These are phyloP conservation scores for Protonemura montana DNA, from an alignment of 2,888 invertebrate species.

Conservation along the genomic window DNA sequence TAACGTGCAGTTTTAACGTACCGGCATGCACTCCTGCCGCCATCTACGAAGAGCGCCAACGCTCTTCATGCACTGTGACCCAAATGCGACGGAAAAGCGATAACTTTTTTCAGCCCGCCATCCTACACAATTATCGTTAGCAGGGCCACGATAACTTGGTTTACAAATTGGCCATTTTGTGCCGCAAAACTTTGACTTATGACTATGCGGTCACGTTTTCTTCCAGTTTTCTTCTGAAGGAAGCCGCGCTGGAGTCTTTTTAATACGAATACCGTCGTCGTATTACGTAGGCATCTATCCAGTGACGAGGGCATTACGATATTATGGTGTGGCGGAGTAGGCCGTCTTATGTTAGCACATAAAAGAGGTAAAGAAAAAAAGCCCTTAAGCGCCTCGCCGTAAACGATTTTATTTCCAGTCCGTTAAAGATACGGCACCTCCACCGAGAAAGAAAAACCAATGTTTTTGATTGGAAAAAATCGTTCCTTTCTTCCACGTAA, in stretches of 20 bases:
- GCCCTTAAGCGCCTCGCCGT: not conserved
- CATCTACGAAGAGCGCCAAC: not conserved
- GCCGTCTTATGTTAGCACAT: not conserved
- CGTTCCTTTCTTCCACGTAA: no score
- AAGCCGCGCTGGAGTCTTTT: not conserved
- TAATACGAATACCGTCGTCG: not conserved
- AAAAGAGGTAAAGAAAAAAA: not conserved
- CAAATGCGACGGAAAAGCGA: constrained; percentile 15
- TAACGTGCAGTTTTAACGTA: not conserved
- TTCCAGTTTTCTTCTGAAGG: not conserved
- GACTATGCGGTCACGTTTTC: constrained; percentile 20
- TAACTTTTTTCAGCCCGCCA: not conserved
- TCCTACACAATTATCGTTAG: constrained; percentile 4
- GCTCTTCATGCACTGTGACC: not conserved
- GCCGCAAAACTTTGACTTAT: not conserved
- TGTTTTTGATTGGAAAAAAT: no score
- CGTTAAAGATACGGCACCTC: not conserved
- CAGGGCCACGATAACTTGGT: constrained; percentile 20
- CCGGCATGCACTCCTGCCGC: not conserved
- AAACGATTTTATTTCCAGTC: not conserved
- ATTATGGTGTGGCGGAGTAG: not conserved
- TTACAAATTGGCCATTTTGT: constrained; percentile 22
- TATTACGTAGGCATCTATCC: not conserved
- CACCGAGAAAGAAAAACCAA: not conserved
- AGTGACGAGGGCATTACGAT: not conserved